These are phyloP conservation scores for Tachuris rubrigastra DNA, from an alignment of 2,113 vertebrate species.

Conservation along the genomic window DNA sequence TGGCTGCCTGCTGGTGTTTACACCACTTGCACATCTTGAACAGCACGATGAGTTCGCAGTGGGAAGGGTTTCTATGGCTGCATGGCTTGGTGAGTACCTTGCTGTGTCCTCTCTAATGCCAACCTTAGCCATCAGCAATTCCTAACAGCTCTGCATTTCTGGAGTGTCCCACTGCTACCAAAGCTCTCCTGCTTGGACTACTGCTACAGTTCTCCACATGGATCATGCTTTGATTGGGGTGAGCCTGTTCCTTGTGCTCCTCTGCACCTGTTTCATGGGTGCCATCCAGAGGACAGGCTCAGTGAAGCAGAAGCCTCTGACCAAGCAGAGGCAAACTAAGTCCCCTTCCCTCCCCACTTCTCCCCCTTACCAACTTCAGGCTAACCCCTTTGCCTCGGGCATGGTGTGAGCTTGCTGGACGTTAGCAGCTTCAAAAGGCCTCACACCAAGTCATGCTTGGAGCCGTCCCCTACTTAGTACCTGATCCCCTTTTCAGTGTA, in stretches of 20 bases:
- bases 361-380: not conserved
- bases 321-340: not conserved
- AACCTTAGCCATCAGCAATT: constrained; percentile 12
- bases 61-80: not conserved
- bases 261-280: not conserved
- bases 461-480: not conserved
- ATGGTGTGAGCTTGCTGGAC: not conserved
- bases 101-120: not conserved
- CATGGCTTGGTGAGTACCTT: constrained; percentile 27
- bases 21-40: not conserved
- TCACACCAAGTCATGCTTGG: not conserved
- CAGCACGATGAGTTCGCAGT: not conserved
- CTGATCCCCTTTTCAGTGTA: not conserved
- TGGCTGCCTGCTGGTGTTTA: constrained; percentile 31
- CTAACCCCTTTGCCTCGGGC: not conserved
- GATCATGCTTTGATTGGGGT: not conserved
- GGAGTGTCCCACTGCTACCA: not conserved
- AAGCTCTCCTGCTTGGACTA: constrained; percentile 41
- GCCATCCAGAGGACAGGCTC: not conserved
- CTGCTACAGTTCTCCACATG: not conserved
- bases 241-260: not conserved
- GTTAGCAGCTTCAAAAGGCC: not conserved
- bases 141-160: constrained; percentile 3
- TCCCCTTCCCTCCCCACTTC: not conserved
- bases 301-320: not conserved